These are phyloP conservation scores for Clarias platycephalus DNA, from an alignment of 2,797 vertebrate species.

Conservation along the genomic window DNA sequence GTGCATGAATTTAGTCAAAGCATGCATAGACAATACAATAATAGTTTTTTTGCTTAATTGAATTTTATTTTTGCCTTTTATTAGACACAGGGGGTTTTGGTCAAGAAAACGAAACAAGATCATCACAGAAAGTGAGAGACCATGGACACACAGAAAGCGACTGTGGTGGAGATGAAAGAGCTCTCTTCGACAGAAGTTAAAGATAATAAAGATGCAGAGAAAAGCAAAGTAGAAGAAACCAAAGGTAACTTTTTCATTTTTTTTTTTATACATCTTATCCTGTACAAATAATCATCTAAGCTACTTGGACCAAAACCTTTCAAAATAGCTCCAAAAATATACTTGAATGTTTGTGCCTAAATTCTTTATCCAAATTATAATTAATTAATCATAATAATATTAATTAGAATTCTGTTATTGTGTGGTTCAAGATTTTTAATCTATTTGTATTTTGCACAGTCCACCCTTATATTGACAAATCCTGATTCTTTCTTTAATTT, in stretches of 20 bases:
- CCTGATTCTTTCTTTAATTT: too few relatives aligned
- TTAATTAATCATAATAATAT: too few relatives aligned
- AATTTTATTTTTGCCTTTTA: background rate
- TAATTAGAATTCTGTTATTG: too few relatives aligned
- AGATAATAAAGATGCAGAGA: background rate
- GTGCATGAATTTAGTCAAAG: too few relatives aligned
- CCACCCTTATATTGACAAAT: too few relatives aligned
- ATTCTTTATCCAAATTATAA: background rate
- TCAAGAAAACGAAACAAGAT: constrained; percentile 15
- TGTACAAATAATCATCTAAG: background rate
- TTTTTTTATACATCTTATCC: background rate
- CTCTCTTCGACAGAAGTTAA: constrained; percentile 20
- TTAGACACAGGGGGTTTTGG: background rate
- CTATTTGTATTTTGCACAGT: too few relatives aligned
- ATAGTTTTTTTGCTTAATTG: background rate
- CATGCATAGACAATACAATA: background rate
- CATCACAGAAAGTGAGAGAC: constrained; percentile 49
- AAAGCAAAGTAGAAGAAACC: background rate
- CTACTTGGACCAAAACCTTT: background rate
- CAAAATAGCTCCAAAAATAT: background rate
- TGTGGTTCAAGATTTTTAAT: too few relatives aligned
- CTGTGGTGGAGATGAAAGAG: constrained; percentile 69
- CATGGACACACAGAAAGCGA: constrained; percentile 32
- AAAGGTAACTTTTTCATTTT: constrained; percentile 46
- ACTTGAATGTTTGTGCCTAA: background rate